Evolutionary conservation across 2,113 vertebrate species (phyloP).

Genomic region (Mastomys natalensis): DNA sequence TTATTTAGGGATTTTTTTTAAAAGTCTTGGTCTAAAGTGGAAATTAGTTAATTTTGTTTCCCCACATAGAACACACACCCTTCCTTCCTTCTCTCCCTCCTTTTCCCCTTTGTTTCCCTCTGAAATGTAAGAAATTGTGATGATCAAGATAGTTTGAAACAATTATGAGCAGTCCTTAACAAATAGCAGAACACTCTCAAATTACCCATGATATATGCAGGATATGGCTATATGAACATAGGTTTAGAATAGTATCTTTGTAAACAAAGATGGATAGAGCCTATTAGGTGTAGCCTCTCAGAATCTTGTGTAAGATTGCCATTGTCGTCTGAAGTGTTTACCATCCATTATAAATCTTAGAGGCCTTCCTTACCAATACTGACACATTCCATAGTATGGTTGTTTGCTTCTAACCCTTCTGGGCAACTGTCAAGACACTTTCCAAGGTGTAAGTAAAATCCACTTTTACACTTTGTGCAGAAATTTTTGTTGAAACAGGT

Average conservation of each 20-base stretch:
- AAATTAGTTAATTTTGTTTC: background rate
- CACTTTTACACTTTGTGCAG: slow-evolving; percentile 97
- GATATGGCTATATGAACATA: background rate
- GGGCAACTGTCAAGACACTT: slow-evolving; percentile 98
- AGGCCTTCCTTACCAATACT: slow-evolving; percentile 89
- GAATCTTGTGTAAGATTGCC: background rate
- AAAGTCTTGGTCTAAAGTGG: background rate
- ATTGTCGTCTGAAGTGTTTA: background rate
- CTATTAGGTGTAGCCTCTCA: background rate
- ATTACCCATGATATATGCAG: background rate
- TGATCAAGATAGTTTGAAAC: background rate
- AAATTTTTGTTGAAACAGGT: slow-evolving; percentile 99
- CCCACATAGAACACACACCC: background rate
- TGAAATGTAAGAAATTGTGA: background rate
- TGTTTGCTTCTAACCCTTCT: slow-evolving; percentile 93
- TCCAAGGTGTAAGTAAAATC: slow-evolving; percentile 96
- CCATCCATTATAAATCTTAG: background rate
- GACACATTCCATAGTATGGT: slow-evolving; percentile 95
- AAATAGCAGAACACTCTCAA: background rate
- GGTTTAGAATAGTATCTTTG: background rate
- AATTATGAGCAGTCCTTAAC: background rate
- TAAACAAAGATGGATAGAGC: background rate
- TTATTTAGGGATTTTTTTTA: slow-evolving; percentile 1
- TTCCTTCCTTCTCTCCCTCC: background rate
- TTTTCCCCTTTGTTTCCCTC: background rate